Evolutionary conservation across 2,888 invertebrate species (phyloP), one percentile per base, ranked within the genome.

Genomic region (Epirrita christyi): DNA sequence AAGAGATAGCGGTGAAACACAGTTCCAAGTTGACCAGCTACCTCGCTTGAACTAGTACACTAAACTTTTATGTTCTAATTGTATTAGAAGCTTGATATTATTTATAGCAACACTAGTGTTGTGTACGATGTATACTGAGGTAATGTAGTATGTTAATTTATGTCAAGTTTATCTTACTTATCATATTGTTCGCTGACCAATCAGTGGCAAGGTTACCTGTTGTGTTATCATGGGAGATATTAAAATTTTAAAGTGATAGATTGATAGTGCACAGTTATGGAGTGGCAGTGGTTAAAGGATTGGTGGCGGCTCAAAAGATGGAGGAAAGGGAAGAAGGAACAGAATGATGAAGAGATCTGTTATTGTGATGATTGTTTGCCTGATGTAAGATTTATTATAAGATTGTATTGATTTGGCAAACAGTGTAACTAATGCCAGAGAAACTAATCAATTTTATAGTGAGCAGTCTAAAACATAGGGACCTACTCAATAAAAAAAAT

Each of bases 261-360:
- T 72, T 81, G 77, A 78, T 79, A 78, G 72, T 76, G 74, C 71
- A 71, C 71, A 70, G 75, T 79, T 73, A 95, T 96, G 95, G 96
- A 96, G 92, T 96, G 96, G 95, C 94, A 94, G 73, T 95, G 96
- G 95, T 89, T 95, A 76, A 95, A 95, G 85, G 95, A 96, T 85
- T 96, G 96, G 96, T 96, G 96, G 96, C 93, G 96, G 61, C 90
- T 96, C 59, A 96, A 95, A 86, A 93, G 93, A 80, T 94, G 95
- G 92, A 93, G 94, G 70, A 93, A 90, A 79, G 92, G 87, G 74
- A 93, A 93, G 71, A 90, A 85, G 75, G 87, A 85, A 67, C 86
- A 87, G 71, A 85, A 76, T 80, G 93, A 92, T 77, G 94, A 95
- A 85, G 94, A 95, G 76, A 93, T 95, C 80, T 96, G 95, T 88